Evolutionary conservation across 2,888 invertebrate species (phyloP), one percentile per base, ranked within the genome.

Genomic region (Operophtera brumata): DNA sequence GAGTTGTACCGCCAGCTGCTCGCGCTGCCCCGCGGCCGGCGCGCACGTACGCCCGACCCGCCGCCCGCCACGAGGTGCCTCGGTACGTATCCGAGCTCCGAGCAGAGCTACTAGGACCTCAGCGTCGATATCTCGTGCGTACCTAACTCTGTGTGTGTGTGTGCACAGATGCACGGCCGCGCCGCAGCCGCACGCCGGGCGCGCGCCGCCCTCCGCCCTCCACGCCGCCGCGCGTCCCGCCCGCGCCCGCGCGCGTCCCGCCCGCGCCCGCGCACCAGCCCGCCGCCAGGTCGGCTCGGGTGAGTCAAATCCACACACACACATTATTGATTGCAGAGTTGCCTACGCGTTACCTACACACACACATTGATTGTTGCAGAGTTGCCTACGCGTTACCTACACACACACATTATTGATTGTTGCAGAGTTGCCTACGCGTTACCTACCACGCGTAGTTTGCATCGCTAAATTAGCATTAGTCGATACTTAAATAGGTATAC

Each of bases 1-100:
- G 84, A 86, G 70, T 72, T 86, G 62, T 85, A 84, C 74, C 78
- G 80, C 25, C 84, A 83, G 76, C 73, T 86, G 70, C 72, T 85
- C 61, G 83, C 84, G 47, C 68, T 81, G 63, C 73, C 70, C 6
- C 44, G 14, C 35, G 32, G 10, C 42, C 52, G 42, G 46, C 68
- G 69, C 59, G 64, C 70, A 54, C 69, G 65, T 66, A 63, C 73
- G 40, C 69, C 69, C 35, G 64, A 68, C 53, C 68, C 72, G 5
- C 20, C 64, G 58, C 67, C 67, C n/a, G 28, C 12, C 26, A 45
- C 12, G 14, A 47, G 36, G 13, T 46, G 44, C 11, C 43, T 53
- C 20, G 62, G 57, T 59, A 30, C 37, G 57, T 39, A 26, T 11
- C 9, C 8, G 30, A 8, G 20, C 20, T 20, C 2, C 20, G 20